Conservation (phyloP, 92 coral and sea anemone species). For the Galaxea fascicularis region DNA sequence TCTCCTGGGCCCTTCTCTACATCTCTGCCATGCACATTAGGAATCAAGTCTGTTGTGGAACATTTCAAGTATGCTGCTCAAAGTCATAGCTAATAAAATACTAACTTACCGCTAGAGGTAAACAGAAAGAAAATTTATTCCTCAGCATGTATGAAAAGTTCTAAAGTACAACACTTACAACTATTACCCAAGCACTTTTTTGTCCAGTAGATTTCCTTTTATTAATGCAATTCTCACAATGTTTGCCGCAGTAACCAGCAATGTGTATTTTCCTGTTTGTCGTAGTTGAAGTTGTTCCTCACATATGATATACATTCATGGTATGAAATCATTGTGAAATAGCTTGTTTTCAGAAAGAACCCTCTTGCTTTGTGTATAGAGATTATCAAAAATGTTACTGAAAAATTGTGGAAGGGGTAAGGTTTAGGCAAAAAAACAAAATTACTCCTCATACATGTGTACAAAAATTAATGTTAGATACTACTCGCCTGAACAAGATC, state of each 20-base stretch:
- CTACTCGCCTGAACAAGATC: not conserved
- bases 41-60: too few relatives aligned
- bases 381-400: not conserved
- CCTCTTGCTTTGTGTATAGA: slow-evolving; percentile 9
- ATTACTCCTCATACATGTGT: slow-evolving; percentile 12
- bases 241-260: not conserved
- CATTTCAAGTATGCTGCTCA: too few relatives aligned
- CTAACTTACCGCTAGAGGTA: too few relatives aligned
- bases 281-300: not conserved
- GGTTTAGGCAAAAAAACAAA: not conserved
- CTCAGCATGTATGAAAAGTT: not conserved
- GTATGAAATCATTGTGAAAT: not conserved
- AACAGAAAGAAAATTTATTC: too few relatives aligned
- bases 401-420: not conserved
- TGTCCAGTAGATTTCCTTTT: too few relatives aligned
- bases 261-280: not conserved
- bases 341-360: not conserved
- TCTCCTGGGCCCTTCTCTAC: too few relatives aligned
- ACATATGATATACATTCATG: too few relatives aligned
- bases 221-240: not conserved
- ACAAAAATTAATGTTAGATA: slow-evolving; percentile 7
- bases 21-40: too few relatives aligned
- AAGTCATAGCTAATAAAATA: too few relatives aligned
- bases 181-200: too few relatives aligned
- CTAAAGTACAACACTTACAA: too few relatives aligned